These are phyloP conservation scores for Homalodisca vitripennis DNA, from an alignment of 1,140 invertebrate genomes.

Conservation along the genomic window DNA sequence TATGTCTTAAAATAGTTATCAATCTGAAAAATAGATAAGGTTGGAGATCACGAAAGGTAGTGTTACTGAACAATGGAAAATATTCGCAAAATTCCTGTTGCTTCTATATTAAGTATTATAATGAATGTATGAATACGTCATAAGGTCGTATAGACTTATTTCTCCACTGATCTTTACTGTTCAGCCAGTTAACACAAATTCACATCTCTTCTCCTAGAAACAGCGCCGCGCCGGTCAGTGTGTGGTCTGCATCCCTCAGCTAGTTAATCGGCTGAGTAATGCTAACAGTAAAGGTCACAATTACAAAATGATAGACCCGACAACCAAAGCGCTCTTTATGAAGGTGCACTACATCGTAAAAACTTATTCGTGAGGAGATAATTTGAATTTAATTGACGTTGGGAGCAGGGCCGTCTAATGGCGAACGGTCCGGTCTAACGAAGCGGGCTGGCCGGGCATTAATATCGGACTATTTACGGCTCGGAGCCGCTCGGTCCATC, in stretches of 20 bases:
- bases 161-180: too few species aligned
- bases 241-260: neutral
- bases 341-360: slow-evolving; percentile 7
- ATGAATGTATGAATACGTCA: too few species aligned
- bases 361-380: slow-evolving; percentile 7
- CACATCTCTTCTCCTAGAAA: too few species aligned
- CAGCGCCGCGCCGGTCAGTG: too few species aligned
- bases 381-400: slow-evolving; percentile 18
- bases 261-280: neutral
- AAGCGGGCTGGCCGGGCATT: neutral
- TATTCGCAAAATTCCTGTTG: too few species aligned
- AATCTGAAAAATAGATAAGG: too few species aligned
- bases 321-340: neutral
- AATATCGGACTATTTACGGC: neutral
- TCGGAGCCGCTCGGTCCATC: neutral
- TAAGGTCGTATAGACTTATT: too few species aligned
- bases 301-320: slow-evolving; percentile 5
- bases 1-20: too few species aligned
- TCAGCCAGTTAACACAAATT: too few species aligned
- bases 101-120: too few species aligned
- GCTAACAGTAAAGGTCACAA: slow-evolving; percentile 2
- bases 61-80: too few species aligned
- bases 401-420: neutral
- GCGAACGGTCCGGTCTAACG: neutral
- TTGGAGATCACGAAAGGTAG: too few species aligned